phyloP scores from a whole-genome alignment of 1,140 invertebrate species.

The Zaprionus gabonicus region DNA sequence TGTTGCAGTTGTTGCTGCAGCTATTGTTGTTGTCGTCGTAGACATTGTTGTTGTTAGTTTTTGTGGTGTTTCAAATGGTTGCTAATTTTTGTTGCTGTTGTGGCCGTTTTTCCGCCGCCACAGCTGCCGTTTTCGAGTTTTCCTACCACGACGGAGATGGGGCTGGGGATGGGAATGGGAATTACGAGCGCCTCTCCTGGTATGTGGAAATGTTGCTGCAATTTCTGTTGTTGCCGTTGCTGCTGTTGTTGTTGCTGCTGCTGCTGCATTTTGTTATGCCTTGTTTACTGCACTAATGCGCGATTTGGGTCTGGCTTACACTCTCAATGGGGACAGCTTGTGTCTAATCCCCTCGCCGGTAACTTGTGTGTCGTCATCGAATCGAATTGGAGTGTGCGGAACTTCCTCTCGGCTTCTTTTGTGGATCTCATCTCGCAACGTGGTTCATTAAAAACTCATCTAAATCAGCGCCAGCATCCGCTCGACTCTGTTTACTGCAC shows the following conservation, averaged over 20 bases:
- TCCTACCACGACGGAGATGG: slow-evolving; percentile 41
- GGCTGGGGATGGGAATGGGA: slow-evolving; percentile 35
- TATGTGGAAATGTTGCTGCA: slow-evolving; percentile 57
- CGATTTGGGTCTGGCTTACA: slow-evolving; percentile 32
- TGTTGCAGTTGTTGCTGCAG: slow-evolving; percentile 24
- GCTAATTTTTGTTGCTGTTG: slow-evolving; percentile 49
- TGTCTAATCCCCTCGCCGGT: background rate
- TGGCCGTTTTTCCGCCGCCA: slow-evolving; percentile 40
- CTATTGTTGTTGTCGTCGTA: slow-evolving; percentile 33
- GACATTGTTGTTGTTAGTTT: slow-evolving; percentile 28
- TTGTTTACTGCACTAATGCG: slow-evolving; percentile 70
- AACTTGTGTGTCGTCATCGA: background rate
- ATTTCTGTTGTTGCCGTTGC: slow-evolving; percentile 52
- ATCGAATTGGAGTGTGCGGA: background rate
- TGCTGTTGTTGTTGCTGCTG: slow-evolving; percentile 18
- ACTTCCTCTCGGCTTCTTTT: background rate
- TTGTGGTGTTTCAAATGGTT: slow-evolving; percentile 54
- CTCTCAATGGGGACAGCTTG: background rate
- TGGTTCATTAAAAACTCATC: slow-evolving; percentile 46
- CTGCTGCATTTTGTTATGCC: slow-evolving; percentile 57
- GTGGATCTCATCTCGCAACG: background rate
- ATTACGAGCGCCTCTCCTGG: slow-evolving; percentile 30
- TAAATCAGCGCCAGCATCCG: slow-evolving; percentile 33
- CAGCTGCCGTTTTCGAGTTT: slow-evolving; percentile 49
- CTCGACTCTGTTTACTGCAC: background rate